Percentiles rank a stretch among this genome's conserved stretches.
These are phyloP conservation scores for Sakesphorus luctuosus DNA, from an alignment of 2,113 vertebrate species.

Conservation along the genomic window DNA sequence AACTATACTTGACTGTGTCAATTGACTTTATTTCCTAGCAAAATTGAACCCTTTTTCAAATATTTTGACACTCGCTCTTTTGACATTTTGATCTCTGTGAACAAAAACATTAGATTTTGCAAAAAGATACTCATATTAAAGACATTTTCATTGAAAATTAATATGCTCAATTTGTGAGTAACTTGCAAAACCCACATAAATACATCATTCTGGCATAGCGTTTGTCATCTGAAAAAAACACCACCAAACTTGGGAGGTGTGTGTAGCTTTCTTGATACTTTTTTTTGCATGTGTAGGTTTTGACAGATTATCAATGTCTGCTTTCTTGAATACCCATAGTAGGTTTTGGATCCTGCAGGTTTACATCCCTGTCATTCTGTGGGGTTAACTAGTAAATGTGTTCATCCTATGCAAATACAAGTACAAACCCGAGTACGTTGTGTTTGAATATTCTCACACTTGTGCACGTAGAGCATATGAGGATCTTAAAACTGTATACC, in stretches of 20 bases:
- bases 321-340: background rate
- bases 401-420: background rate
- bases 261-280: background rate
- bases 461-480: rapidly evolving
- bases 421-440: background rate
- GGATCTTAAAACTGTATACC: background rate
- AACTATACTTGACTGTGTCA: background rate
- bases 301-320: background rate
- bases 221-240: background rate
- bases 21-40: slow-evolving; percentile 20
- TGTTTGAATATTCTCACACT: background rate
- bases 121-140: slow-evolving; percentile 26
- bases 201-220: background rate
- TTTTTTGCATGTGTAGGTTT: background rate
- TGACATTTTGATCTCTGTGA: slow-evolving; percentile 19
- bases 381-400: background rate
- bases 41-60: slow-evolving; percentile 38
- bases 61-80: slow-evolving; percentile 54
- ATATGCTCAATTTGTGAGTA: slow-evolving; percentile 32
- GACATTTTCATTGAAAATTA: slow-evolving; percentile 27
- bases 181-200: background rate
- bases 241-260: background rate
- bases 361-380: background rate
- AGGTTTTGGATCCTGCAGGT: background rate
- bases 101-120: slow-evolving; percentile 7